A percentile compares a stretch with the other conserved stretches of the same genome.
Conservation (phyloP, 2,113 vertebrate species). For the Hydropotes inermis region DNA sequence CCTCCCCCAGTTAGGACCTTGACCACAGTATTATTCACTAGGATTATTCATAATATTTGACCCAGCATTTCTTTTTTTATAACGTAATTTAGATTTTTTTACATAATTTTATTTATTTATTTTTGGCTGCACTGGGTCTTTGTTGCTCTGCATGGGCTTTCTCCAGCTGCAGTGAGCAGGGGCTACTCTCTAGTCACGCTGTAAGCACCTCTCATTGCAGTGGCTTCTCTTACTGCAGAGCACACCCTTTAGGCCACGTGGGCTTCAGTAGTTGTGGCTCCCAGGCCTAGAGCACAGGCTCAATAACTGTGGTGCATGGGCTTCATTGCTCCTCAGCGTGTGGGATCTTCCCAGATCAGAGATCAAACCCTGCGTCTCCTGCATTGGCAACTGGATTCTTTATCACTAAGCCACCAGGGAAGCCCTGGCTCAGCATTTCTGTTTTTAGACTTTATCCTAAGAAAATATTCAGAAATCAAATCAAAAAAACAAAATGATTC, state of each 20-base stretch:
- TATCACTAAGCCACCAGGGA: neutral
- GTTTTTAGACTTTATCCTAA: neutral
- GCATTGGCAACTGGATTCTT: neutral
- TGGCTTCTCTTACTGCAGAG: neutral
- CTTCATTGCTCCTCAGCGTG: neutral
- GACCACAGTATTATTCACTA: neutral
- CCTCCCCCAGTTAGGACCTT: neutral
- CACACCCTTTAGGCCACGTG: accelerated
- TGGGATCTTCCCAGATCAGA: neutral
- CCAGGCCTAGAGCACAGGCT: neutral
- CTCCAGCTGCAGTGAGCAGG: neutral
- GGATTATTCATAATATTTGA: neutral
- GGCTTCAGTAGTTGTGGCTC: neutral
- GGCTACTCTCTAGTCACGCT: neutral
- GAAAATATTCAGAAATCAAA: neutral
- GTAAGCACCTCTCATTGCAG: neutral
- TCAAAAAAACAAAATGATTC: neutral
- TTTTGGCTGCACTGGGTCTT: neutral
- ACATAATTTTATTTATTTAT: neutral
- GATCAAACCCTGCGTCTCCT: neutral
- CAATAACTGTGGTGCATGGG: neutral
- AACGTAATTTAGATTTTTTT: neutral
- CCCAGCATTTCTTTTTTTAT: neutral
- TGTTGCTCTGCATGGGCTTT: neutral
- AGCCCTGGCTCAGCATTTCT: neutral